phyloP scores from a whole-genome alignment of 2,797 vertebrate genomes.

The Psittacula derbiana region DNA sequence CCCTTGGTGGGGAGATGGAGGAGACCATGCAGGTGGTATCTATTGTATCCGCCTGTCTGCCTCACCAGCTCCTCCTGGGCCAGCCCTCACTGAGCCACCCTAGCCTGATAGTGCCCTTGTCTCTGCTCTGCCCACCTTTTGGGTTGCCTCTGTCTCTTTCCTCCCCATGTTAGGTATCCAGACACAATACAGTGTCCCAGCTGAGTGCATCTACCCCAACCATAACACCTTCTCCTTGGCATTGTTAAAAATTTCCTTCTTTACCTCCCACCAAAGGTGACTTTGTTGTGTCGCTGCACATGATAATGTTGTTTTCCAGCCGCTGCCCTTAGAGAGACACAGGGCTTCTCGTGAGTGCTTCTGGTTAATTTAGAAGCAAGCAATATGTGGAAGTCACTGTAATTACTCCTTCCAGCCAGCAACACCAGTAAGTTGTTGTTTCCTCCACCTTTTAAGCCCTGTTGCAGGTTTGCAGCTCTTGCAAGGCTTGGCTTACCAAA shows the following conservation, averaged over 20 bases:
- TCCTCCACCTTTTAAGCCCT: constrained; percentile 1
- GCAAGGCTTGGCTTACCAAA: not conserved
- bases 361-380: constrained; percentile 39
- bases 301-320: not conserved
- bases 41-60: rapidly evolving
- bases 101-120: rapidly evolving
- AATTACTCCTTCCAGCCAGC: constrained; percentile 33
- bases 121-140: not conserved
- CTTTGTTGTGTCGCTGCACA: not conserved
- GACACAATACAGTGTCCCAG: not conserved
- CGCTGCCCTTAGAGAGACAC: not conserved
- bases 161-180: rapidly evolving
- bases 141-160: not conserved
- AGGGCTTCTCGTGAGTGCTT: not conserved
- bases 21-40: rapidly evolving
- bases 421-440: not conserved
- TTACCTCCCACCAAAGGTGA: not conserved
- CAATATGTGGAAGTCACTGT: not conserved
- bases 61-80: not conserved
- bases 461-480: not conserved
- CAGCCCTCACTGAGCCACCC: not conserved
- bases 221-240: not conserved
- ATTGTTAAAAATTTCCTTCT: not conserved
- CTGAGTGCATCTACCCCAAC: not conserved
- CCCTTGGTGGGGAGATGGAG: not conserved